A percentile compares a stretch with the other conserved stretches of the same genome.
Conservation (phyloP, 2,113 vertebrate genomes). For the Sigmodon hispidus region DNA sequence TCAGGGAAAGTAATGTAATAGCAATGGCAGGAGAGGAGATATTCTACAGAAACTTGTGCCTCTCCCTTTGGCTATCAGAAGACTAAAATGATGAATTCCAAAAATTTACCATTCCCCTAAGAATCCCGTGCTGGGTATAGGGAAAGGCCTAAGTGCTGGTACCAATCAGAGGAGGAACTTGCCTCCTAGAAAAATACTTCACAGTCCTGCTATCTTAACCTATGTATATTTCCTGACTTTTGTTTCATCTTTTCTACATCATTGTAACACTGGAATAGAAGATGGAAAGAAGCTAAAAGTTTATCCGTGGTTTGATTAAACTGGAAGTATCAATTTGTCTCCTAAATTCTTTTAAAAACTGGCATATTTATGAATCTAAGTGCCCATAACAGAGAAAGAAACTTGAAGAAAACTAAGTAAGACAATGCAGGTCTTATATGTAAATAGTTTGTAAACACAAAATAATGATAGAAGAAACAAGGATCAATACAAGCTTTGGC, state of each 20-base stretch:
- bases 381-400: not conserved
- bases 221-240: not conserved
- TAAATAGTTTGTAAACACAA: not conserved
- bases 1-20: not conserved
- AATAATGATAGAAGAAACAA: not conserved
- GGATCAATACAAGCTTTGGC: too few species aligned
- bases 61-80: not conserved
- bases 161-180: not conserved
- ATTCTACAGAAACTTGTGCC: not conserved
- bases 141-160: not conserved
- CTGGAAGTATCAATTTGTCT: not conserved
- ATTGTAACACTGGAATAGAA: not conserved
- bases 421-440: not conserved
- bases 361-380: not conserved
- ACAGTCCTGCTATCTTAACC: not conserved
- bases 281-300: not conserved
- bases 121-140: not conserved
- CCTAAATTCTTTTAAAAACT: not conserved
- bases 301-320: not conserved
- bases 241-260: not conserved
- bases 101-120: not conserved
- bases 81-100: not conserved
- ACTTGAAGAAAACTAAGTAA: slow-evolving; percentile 47
- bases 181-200: not conserved
- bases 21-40: not conserved